Evolutionary conservation across 2,113 vertebrate species (phyloP).

Genomic region (Vireo altiloquus): DNA sequence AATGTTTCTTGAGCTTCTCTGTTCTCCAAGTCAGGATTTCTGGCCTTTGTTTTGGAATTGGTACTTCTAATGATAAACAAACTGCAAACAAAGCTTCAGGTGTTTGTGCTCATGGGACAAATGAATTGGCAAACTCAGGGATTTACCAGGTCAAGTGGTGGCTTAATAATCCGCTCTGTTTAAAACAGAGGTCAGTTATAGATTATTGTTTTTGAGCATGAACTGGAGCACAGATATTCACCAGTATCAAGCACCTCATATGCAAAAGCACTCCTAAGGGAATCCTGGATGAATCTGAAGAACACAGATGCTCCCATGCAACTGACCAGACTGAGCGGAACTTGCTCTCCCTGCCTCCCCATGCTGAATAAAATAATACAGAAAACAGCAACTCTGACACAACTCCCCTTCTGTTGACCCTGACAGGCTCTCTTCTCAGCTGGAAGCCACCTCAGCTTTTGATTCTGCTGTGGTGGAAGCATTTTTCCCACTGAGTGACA

Average conservation of each 20-base stretch:
- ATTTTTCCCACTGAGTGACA: background rate
- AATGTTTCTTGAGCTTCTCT: background rate
- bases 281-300: background rate
- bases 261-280: background rate
- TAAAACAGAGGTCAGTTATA: background rate
- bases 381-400: background rate
- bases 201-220: background rate
- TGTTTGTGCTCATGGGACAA: background rate
- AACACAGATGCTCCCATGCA: background rate
- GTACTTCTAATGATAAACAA: background rate
- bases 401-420: background rate
- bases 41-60: background rate
- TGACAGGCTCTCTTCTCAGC: background rate
- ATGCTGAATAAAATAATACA: background rate
- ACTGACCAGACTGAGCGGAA: background rate
- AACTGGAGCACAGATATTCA: background rate
- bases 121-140: background rate
- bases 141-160: background rate
- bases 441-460: background rate
- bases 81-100: background rate
- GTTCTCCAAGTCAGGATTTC: background rate
- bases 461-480: background rate
- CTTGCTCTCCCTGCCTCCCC: no score
- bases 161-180: background rate
- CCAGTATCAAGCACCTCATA: background rate